Conservation (phyloP, 2,113 vertebrate species). For the Rhinichthys klamathensis region DNA sequence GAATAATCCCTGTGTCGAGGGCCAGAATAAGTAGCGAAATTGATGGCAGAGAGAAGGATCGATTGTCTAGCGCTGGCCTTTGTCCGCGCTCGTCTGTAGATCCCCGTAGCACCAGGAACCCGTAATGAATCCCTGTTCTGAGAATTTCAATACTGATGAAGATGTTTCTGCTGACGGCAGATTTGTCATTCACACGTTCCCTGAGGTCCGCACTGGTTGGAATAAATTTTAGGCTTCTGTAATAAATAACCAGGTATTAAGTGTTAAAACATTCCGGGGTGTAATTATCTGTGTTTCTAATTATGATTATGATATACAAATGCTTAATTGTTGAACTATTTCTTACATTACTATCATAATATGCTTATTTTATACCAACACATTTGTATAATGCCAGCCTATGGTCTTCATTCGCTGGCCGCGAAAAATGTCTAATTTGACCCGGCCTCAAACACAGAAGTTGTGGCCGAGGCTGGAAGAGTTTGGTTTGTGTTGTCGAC, state of each 20-base stretch:
- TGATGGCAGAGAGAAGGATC: slow-evolving; percentile 58
- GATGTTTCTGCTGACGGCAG: slow-evolving; percentile 41
- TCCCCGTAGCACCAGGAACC: slow-evolving; percentile 41
- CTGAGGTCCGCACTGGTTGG: not conserved
- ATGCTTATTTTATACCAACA: no score
- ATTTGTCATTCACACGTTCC: slow-evolving; percentile 35
- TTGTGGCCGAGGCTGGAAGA: no score
- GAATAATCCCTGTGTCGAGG: slow-evolving; percentile 70
- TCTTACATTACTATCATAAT: no score
- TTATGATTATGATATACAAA: not conserved
- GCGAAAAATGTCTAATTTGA: no score
- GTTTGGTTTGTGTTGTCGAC: no score
- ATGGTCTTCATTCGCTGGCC: no score
- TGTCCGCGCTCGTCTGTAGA: slow-evolving; percentile 47
- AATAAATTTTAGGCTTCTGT: not conserved
- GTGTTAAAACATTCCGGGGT: not conserved
- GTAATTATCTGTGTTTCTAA: not conserved
- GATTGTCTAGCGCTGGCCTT: slow-evolving; percentile 61
- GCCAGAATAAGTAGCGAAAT: slow-evolving; percentile 72
- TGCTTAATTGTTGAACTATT: no score
- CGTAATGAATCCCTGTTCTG: slow-evolving; percentile 53
- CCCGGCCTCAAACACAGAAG: no score
- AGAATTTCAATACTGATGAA: slow-evolving; percentile 53
- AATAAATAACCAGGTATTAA: not conserved
- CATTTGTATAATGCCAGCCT: no score